phyloP scores from a whole-genome alignment of 2,797 vertebrate genomes.

The Myotis daubentonii region DNA sequence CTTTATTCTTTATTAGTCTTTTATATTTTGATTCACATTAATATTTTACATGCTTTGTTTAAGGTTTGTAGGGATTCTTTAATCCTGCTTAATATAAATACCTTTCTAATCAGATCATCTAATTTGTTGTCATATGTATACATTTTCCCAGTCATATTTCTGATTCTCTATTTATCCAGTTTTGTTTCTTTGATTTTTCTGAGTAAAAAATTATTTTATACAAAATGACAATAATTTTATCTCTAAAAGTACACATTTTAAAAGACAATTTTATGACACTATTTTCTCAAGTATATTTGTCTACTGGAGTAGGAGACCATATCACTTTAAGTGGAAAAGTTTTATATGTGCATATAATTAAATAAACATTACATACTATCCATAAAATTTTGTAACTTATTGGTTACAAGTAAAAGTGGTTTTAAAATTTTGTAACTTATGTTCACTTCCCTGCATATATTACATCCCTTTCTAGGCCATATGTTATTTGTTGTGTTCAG shows the following conservation, averaged over 20 bases:
- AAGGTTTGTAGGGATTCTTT: not conserved
- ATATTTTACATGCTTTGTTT: not conserved
- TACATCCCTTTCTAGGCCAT: not conserved
- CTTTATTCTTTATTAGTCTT: not conserved
- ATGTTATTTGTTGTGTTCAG: not conserved
- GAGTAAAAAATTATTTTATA: not conserved
- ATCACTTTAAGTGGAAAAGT: not conserved
- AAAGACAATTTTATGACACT: not conserved
- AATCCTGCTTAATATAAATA: not conserved
- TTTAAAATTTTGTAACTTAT: not conserved
- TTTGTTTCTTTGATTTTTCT: not conserved
- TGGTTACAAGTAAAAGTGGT: too few species aligned
- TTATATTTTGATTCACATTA: not conserved
- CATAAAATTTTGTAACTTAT: not conserved
- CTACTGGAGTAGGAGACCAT: not conserved
- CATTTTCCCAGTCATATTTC: not conserved
- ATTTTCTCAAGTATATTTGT: not conserved
- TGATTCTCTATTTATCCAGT: not conserved
- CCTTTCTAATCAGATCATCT: not conserved
- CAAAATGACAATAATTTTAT: constrained; percentile 21
- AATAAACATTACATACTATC: not conserved
- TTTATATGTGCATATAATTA: not conserved
- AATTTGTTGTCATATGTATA: not conserved
- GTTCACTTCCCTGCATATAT: not conserved
- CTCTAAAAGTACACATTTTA: not conserved